Evolutionary conservation across 2,113 vertebrate species (phyloP), one percentile per base, ranked within the genome.

Genomic region (Octodon degus): DNA sequence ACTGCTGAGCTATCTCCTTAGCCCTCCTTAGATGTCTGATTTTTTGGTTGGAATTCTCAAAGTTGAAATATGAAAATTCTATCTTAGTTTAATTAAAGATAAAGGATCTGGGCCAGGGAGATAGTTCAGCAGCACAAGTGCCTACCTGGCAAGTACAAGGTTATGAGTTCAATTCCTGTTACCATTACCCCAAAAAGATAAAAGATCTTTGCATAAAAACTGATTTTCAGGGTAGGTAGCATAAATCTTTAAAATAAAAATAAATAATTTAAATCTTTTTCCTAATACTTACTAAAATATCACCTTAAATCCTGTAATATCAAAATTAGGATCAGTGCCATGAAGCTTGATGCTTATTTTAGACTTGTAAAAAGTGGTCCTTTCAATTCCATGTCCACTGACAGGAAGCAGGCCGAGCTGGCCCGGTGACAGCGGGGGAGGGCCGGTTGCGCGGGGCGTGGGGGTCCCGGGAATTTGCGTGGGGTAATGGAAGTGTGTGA

Each of bases 31-130:
- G 19, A 53, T 80, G 19, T 87, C 50, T 60, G 40, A 92, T 43
- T 91, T 91, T 94, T 95, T 68, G 86, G 55, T 91, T 63, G 22
- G n/a, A 89, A 87, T 96, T 96, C 30, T 25, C 90, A 12, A 95
- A 85, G 65, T 95, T 94, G 22, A 96, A 95, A 83, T 95, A 74
- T 58, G 63, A 65, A 96, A 86, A 92, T 87, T 81, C 19, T 34
- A 77, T 65, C 58, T 89, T 84, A 70, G 67, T 74, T 89, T 90
- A 32, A 40, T 76, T 89, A 86, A 65, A 80, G 65, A 67, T 65
- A 93, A 93, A 86, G 16, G 25, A 32, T 88, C 22, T 76, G 24
- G 62, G 62, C 22, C 62, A 63, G 24, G 62, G 62, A 25, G 25
- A 25, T 63, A 63, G 62, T 24, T 63, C 62, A 63, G 62, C 2